Conservation (phyloP, 2,888 invertebrate genomes). For the Ennomos fuscantarius region DNA sequence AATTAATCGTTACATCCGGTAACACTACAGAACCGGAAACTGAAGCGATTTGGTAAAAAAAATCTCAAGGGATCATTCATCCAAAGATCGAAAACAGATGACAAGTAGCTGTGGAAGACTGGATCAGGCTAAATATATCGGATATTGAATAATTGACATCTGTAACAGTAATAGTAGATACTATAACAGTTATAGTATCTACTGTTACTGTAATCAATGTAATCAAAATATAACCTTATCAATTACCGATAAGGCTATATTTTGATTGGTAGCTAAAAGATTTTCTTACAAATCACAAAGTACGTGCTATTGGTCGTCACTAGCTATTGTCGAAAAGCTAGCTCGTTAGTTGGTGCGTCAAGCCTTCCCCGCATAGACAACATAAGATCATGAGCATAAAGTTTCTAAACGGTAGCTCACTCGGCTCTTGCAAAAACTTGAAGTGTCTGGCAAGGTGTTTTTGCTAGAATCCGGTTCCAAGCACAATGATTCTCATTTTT, state of each 20-base stretch:
- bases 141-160: background rate
- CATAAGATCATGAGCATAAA: background rate
- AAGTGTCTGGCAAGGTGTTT: slow-evolving; percentile 8
- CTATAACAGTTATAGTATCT: too few species aligned
- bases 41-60: slow-evolving; percentile 61
- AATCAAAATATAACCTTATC: too few species aligned
- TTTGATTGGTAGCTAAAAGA: too few species aligned
- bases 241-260: too few species aligned
- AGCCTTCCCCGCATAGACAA: too few species aligned
- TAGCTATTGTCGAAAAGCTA: too few species aligned
- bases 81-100: slow-evolving; percentile 27
- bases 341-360: too few species aligned
- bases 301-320: too few species aligned
- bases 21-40: slow-evolving; percentile 68
- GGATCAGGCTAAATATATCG: slow-evolving; percentile 19
- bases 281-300: too few species aligned
- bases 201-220: too few species aligned
- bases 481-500: slow-evolving; percentile 14
- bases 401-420: slow-evolving; percentile 2
- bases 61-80: slow-evolving; percentile 31
- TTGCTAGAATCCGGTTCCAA: slow-evolving; percentile 9
- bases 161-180: too few species aligned
- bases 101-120: slow-evolving; percentile 25
- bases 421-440: slow-evolving; percentile 14
- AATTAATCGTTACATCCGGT: slow-evolving; percentile 73